Percentiles rank a stretch among this genome's conserved stretches.
Evolutionary conservation across 2,797 vertebrate genomes (phyloP).

Genomic region (Acanthurus tractus): DNA sequence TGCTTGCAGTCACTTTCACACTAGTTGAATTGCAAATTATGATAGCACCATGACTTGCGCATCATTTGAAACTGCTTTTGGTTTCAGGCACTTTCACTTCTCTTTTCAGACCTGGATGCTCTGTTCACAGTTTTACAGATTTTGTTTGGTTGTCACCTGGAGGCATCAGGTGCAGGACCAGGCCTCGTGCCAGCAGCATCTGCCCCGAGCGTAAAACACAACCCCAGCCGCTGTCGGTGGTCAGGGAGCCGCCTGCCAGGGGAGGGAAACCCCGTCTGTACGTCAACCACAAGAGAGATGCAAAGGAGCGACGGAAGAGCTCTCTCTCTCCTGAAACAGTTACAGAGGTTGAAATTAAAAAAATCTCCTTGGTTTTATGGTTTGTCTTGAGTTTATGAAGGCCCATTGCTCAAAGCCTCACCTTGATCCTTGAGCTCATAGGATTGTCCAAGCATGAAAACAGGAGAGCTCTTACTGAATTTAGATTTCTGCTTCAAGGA

Average conservation of each 20-base stretch:
- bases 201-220: constrained; percentile 93
- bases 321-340: constrained; percentile 83
- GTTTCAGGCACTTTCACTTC: too few species aligned
- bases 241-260: constrained; percentile 84
- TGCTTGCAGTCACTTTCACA: too few species aligned
- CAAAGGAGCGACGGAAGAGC: constrained; percentile 86
- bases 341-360: background rate
- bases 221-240: constrained; percentile 93
- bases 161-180: constrained; percentile 88
- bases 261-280: constrained; percentile 90
- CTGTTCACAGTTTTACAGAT: too few species aligned
- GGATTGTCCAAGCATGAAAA: constrained; percentile 87
- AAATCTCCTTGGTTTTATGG: background rate
- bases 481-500: constrained; percentile 88
- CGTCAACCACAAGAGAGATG: constrained; percentile 91
- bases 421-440: constrained; percentile 86
- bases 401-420: constrained; percentile 49
- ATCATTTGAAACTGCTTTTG: too few species aligned
- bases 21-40: too few species aligned
- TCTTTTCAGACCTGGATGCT: too few species aligned
- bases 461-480: constrained; percentile 88
- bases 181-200: constrained; percentile 92
- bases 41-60: too few species aligned
- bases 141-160: constrained; percentile 80
- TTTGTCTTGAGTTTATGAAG: rapidly evolving